Evolutionary conservation across 2,888 invertebrate genomes (phyloP).

Genomic region (Amblyjoppa proteus): DNA sequence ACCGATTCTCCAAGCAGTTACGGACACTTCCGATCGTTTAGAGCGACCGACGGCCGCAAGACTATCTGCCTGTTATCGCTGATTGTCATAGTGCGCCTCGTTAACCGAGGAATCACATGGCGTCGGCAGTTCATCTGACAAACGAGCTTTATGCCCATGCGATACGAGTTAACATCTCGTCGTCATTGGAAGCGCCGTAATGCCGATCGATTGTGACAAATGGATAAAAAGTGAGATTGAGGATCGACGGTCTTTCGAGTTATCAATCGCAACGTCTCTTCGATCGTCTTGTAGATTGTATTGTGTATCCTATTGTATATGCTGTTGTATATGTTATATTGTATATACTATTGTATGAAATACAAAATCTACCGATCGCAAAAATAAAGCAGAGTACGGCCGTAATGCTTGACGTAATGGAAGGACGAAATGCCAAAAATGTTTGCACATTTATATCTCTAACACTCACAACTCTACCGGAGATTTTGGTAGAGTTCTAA

Average conservation of each 20-base stretch:
- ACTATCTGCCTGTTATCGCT: conserved; percentile 13
- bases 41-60: conserved; percentile 17
- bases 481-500: no score
- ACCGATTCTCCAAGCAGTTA: conserved; percentile 31
- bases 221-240: conserved; percentile 23
- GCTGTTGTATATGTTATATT: no score
- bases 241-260: neutral
- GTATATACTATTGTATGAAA: no score
- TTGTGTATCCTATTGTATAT: no score
- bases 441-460: no score
- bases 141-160: neutral
- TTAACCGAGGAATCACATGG: conserved; percentile 33
- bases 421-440: no score
- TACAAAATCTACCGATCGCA: no score
- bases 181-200: conserved; percentile 23
- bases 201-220: conserved; percentile 42
- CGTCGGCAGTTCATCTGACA: conserved; percentile 16
- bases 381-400: no score
- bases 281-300: no score
- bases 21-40: conserved; percentile 51
- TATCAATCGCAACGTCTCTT: neutral
- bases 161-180: conserved; percentile 16
- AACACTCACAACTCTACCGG: no score
- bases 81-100: conserved; percentile 1
- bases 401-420: no score